Base-by-base conservation (phyloP, 2,888 invertebrate genomes). In the Drosophila paucipuncta region DNA sequence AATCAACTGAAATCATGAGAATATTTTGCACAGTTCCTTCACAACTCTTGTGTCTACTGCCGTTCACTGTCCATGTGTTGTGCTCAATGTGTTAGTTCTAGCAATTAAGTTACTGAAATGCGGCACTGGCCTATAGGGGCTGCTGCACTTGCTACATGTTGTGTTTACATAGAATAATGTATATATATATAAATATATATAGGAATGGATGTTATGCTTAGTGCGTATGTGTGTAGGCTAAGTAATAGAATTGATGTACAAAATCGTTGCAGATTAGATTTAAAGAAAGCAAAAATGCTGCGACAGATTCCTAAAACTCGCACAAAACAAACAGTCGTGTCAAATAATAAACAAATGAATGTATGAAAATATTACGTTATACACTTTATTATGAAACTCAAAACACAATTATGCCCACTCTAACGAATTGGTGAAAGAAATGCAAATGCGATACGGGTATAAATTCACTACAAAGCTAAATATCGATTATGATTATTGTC, bases 11-110 rank as follows among this genome's bases (percentile, higher is more conserved):
- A 22, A 35, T 49, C 11, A 10, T 16, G 4, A 6, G 18, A 28
- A 18, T 22, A 16, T 16, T 47, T 39, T 39, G 11, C 60, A 18
- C 7, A 16, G 28, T 18, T 49, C n/a, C 35, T 33, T 59, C 11
- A 9, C 47, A 80, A 41, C 47, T 69, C 63, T 67, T 58, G 47
- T 41, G 22, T 10, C 52, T 53, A 52, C 47, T 39, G 47, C 39
- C 58, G 53, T 58, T 70, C 59, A 60, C 57, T 75, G 80, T 73
- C 81, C 78, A 80, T 64, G 63, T 82, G 76, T 86, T 84, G 84
- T 77, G 85, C 88, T 85, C 88, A 85, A 87, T 73, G 88, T 77
- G 73, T 72, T 76, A 79, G 53, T 68, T 68, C 22, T 76, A 76
- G 61, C 28, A 49, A 41, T 28, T 57, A 54, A 59, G 66, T 54